Evolutionary conservation across 2,888 invertebrate genomes (phyloP), one percentile per base, ranked within the genome.

Genomic region (Nemotelus pantherinus): DNA sequence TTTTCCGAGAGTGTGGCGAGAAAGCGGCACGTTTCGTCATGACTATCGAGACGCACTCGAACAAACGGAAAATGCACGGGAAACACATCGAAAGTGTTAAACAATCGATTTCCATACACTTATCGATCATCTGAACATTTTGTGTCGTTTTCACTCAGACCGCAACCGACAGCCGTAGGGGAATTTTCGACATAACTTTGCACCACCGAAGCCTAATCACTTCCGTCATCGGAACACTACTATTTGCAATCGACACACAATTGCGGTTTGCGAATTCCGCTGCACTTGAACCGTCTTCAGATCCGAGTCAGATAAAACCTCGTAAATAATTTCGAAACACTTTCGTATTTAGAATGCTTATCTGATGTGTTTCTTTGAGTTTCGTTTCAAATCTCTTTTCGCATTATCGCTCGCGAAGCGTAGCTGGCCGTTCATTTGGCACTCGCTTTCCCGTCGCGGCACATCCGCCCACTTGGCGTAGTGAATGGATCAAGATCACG

Each of bases 401-500:
- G 4, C 50, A 7, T 57, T 57, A 25, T 57, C 5, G 55, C 55
- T 70, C 55, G 63, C 63, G 25, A 25, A 63, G 39, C 70, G 70
- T 41, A 10, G 55, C 10, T 55, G 70, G 47, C 9, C 70, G 43
- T 53, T 70, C 9, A 70, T 1, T 39, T 55, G 10, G 47, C 70
- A 44, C 9, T 70, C 70, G 43, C 43, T 25, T 68, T n/a, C 25
- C 25, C 25, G 25, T 25, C 47, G 41, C 45, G 44, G 10, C 43
- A 63, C 43, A 63, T 41, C 39, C 74, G 74, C 74, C 74, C 74
- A 74, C 74, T 74, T 74, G 74, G 47, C 58, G 71, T 53, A 47
- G 10, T 39, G 53, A 68, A 74, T 55, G 74, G 57, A 63, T 47
- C 74, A 50, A 74, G 74, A 74, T 74, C 74, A 74, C 74, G 74